phyloP scores from a whole-genome alignment of 2,888 invertebrate genomes.

The Polyploca ridens region DNA sequence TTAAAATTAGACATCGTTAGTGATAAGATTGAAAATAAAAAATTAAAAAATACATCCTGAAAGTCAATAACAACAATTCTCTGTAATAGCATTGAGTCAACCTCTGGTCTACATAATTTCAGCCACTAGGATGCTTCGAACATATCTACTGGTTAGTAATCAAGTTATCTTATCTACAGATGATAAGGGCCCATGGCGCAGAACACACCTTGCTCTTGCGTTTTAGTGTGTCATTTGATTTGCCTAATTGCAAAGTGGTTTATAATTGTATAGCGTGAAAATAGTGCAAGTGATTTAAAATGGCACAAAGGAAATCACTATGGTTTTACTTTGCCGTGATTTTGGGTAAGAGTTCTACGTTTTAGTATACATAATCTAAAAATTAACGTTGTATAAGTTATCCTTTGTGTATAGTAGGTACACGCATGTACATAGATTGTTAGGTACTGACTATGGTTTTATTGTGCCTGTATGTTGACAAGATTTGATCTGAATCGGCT shows the following conservation, averaged over 20 bases:
- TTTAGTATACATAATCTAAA: too few species aligned
- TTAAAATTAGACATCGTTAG: background rate
- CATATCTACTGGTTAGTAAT: conserved; percentile 58
- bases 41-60: background rate
- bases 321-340: conserved; percentile 81
- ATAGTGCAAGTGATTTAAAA: conserved; percentile 50
- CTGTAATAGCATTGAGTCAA: conserved; percentile 25
- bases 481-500: too few species aligned
- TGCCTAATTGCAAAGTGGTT: conserved; percentile 36
- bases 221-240: conserved; percentile 52
- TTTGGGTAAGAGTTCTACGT: conserved; percentile 67
- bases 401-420: too few species aligned
- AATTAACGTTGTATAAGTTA: too few species aligned
- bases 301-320: conserved; percentile 69
- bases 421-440: background rate
- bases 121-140: conserved; percentile 17
- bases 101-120: conserved; percentile 18
- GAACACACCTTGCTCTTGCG: conserved; percentile 58
- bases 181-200: conserved; percentile 58
- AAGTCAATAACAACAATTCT: background rate
- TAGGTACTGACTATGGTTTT: background rate
- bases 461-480: background rate
- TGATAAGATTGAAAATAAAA: background rate
- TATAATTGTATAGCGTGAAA: conserved; percentile 32
- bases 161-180: conserved; percentile 69